Conservation (phyloP, 1,140 invertebrate genomes). For the Atopsyche davidsoni region DNA sequence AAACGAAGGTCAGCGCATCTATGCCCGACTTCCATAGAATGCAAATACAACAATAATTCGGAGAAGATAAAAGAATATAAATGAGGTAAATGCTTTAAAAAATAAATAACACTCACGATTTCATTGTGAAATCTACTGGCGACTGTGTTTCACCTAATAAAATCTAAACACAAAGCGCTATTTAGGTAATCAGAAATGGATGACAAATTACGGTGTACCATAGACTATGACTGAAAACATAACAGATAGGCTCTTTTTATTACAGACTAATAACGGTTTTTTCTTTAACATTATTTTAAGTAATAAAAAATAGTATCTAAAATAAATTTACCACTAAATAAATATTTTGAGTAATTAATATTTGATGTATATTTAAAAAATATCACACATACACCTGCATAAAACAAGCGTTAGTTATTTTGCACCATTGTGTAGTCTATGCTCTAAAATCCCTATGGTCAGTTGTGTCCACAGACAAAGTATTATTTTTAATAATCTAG, state of each 20-base stretch:
- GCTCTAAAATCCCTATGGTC: too few relatives aligned
- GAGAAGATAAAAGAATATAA: background rate
- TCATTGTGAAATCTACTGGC: conserved; percentile 19
- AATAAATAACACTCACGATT: conserved; percentile 18
- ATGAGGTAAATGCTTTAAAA: background rate
- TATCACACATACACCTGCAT: too few relatives aligned
- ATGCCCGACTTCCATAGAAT: conserved; percentile 40
- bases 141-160: conserved; percentile 15
- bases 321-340: too few relatives aligned
- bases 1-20: conserved; percentile 51
- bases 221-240: conserved; percentile 18
- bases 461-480: too few relatives aligned
- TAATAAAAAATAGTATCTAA: too few relatives aligned
- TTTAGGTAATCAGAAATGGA: conserved; percentile 26
- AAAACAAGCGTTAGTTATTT: too few relatives aligned
- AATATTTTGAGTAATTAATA: too few relatives aligned
- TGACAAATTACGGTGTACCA: conserved; percentile 24
- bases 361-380: too few relatives aligned
- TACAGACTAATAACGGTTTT: conserved; percentile 20
- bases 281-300: too few relatives aligned
- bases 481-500: too few relatives aligned
- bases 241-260: conserved; percentile 13
- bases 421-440: too few relatives aligned
- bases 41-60: conserved; percentile 19
- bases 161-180: conserved; percentile 24